Evolutionary conservation across 2,797 vertebrate species (phyloP), one percentile per base, ranked within the genome.

Genomic region (Lepilemur septentrionalis): DNA sequence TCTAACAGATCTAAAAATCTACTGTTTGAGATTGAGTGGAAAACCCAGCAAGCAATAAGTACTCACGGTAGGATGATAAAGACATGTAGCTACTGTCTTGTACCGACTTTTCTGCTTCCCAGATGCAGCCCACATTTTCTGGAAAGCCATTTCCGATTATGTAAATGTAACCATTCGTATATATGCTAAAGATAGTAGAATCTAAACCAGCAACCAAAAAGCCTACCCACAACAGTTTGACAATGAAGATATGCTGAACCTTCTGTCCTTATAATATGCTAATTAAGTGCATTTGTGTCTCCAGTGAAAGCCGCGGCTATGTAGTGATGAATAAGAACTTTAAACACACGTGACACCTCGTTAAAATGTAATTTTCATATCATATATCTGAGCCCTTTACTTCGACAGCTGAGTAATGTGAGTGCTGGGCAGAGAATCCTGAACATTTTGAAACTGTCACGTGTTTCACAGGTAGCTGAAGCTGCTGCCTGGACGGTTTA

Each of bases 351-450:
- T 98, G 98, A 98, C 98, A 98, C 97, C 98, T 98, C 97, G 95
- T 98, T 99, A 98, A 98, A 98, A 98, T 98, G 98, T 98, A 98
- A 98, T 99, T 98, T 98, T 98, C 98, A 92, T 97, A 97, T 98
- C 98, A 98, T 98, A 98, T 98, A 98, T 98, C 97, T 96, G 96
- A 98, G 95, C 93, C 82, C 96, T 98, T 98, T 95, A 79, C 96
- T 97, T 89, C 98, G 98, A 98, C 98, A 98, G 97, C 96, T 98
- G 98, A 98, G 97, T 98, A 98, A 98, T 98, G 96, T 95, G 97
- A 97, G 91, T 61, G 93, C 94, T 97, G 97, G 98, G 98, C 97
- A 97, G 93, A 98, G 98, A 97, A 97, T 97, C 98, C 73, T 95
- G 97, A 96, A 88, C 0, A 1, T 97, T 98, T 97, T 89, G 48